Evolutionary conservation across 2,888 invertebrate genomes (phyloP).

Genomic region (Xestobium rufovillosum): DNA sequence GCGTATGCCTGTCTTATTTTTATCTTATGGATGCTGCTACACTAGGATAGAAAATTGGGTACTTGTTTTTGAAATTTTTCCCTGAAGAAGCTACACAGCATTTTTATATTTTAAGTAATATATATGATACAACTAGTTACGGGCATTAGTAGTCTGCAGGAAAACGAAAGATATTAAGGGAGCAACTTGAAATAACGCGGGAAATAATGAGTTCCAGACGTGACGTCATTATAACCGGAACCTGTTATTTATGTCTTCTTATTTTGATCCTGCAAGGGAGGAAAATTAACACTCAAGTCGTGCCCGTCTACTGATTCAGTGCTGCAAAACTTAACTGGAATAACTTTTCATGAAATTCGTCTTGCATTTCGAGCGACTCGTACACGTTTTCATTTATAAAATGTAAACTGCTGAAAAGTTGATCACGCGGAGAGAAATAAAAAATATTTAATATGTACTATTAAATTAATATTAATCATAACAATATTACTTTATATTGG

Average conservation of each 20-base stretch:
- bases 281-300: conserved; percentile 40
- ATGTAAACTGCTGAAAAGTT: too few species aligned
- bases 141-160: conserved; percentile 40
- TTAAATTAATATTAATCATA: too few species aligned
- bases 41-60: too few species aligned
- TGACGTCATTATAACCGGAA: conserved; percentile 47
- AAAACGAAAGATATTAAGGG: conserved; percentile 40
- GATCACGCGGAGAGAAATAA: too few species aligned
- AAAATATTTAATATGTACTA: too few species aligned
- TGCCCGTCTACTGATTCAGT: conserved; percentile 35
- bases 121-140: too few species aligned
- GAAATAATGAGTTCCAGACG: conserved; percentile 47
- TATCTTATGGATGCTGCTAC: too few species aligned
- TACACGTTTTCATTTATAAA: conserved; percentile 13
- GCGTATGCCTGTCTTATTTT: too few species aligned
- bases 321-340: conserved; percentile 35
- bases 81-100: too few species aligned
- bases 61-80: too few species aligned
- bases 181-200: conserved; percentile 44
- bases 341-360: conserved; percentile 28
- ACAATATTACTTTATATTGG: too few species aligned
- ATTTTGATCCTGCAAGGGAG: conserved; percentile 40
- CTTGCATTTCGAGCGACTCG: conserved; percentile 11
- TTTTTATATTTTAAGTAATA: too few species aligned
- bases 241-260: conserved; percentile 45